Conservation (phyloP, 2,797 vertebrate species). For the Muraenolepis orangiensis region DNA sequence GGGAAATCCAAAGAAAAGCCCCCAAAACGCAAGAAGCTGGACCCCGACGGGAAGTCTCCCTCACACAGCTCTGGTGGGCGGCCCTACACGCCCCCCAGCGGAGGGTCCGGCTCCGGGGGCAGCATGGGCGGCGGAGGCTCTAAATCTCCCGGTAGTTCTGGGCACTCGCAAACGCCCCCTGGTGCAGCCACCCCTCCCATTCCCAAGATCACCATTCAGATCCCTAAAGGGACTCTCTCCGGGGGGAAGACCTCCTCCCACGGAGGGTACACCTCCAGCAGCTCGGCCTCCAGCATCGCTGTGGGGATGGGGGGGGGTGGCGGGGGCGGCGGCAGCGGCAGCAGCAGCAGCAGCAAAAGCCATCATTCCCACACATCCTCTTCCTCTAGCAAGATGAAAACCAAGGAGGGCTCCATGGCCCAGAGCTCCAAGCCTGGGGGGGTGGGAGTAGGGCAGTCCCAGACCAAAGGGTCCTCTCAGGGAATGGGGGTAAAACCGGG, state of each 20-base stretch:
- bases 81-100: slow-evolving; percentile 94
- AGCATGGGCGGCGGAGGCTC: slow-evolving; percentile 90
- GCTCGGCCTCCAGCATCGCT: no score
- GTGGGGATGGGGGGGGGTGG: no score
- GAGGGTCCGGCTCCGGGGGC: slow-evolving; percentile 80
- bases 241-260: no score
- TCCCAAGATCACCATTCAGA: slow-evolving; percentile 98
- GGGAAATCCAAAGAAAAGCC: slow-evolving; percentile 97
- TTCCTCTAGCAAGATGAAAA: slow-evolving; percentile 93
- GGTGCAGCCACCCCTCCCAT: slow-evolving; percentile 94
- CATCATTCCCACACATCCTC: slow-evolving; percentile 95
- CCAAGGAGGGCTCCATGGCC: slow-evolving; percentile 83
- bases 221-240: slow-evolving; percentile 91
- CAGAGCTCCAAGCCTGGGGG: slow-evolving; percentile 85
- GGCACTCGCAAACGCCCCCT: slow-evolving; percentile 93
- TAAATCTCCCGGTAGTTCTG: slow-evolving; percentile 94
- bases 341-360: slow-evolving; percentile 84
- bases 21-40: slow-evolving; percentile 91
- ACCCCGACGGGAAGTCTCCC: slow-evolving; percentile 93
- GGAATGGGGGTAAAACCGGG: slow-evolving; percentile 89
- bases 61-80: slow-evolving; percentile 90
- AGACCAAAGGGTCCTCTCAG: slow-evolving; percentile 90
- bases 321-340: no score
- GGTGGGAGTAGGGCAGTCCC: slow-evolving; percentile 72
- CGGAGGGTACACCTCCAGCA: no score